A percentile compares a stretch with the other conserved stretches of the same genome.
These are phyloP conservation scores for Lasioglossum albipes DNA, from an alignment of 1,140 invertebrate species.

Conservation along the genomic window DNA sequence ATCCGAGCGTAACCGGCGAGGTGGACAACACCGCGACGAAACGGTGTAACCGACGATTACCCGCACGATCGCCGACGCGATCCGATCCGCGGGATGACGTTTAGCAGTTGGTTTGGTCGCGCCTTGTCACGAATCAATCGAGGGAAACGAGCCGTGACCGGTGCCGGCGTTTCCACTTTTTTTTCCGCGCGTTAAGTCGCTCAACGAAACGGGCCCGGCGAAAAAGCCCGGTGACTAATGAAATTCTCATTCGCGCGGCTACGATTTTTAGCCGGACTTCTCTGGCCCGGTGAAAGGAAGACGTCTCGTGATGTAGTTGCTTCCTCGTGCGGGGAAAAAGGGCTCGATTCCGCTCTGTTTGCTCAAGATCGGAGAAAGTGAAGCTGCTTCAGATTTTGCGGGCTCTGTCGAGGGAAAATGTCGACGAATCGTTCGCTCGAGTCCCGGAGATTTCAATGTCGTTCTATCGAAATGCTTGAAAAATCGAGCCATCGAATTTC, in stretches of 20 bases:
- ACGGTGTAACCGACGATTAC: slow-evolving; percentile 32
- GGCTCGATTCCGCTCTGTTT: not conserved
- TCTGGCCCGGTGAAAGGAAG: slow-evolving; percentile 12
- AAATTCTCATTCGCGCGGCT: slow-evolving; percentile 36
- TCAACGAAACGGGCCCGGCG: slow-evolving; percentile 28
- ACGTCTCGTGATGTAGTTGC: not conserved
- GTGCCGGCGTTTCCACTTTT: slow-evolving; percentile 40
- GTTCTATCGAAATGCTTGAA: no score
- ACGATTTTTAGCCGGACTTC: slow-evolving; percentile 28
- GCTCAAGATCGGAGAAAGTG: not conserved
- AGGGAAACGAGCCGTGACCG: slow-evolving; percentile 51
- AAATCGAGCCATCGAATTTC: no score
- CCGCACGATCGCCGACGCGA: slow-evolving; percentile 11
- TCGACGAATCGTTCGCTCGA: not conserved
- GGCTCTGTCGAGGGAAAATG: not conserved
- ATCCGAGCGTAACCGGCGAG: slow-evolving; percentile 5
- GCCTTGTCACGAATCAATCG: slow-evolving; percentile 48
- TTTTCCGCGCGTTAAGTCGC: slow-evolving; percentile 29
- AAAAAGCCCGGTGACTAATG: slow-evolving; percentile 49
- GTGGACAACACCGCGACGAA: slow-evolving; percentile 15
- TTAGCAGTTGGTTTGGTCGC: slow-evolving; percentile 35
- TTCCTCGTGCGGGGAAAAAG: not conserved
- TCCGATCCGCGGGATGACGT: slow-evolving; percentile 25
- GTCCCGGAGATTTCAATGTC: no score
- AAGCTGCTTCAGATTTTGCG: not conserved